Evolutionary conservation across 1,140 invertebrate genomes (phyloP).

Genomic region (Delia radicum): DNA sequence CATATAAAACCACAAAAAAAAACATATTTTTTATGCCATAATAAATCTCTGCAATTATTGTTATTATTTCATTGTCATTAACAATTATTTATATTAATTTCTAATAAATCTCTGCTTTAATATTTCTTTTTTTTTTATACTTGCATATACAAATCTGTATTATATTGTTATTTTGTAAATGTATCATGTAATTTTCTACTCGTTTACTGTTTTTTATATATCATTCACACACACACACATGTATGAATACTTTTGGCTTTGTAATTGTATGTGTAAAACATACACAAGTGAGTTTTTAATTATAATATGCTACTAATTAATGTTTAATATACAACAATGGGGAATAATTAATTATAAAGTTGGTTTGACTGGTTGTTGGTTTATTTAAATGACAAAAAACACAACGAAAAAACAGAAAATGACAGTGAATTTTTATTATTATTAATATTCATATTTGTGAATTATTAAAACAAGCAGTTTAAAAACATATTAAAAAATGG

Average conservation of each 20-base stretch:
- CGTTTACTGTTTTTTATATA: no score
- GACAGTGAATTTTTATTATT: no score
- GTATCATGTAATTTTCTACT: neutral
- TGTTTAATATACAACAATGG: slow-evolving; percentile 13
- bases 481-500: no score
- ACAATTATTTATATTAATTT: neutral
- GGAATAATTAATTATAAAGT: slow-evolving; percentile 14
- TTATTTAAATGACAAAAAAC: no score
- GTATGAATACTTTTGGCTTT: neutral
- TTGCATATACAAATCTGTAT: no score
- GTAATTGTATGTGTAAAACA: neutral
- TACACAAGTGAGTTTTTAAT: slow-evolving; percentile 25
- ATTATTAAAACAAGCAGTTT: neutral
- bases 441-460: no score
- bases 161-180: neutral
- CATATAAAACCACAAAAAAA: no score
- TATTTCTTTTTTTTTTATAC: neutral
- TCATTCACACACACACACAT: neutral
- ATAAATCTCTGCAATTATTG: neutral
- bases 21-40: no score
- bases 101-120: neutral
- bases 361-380: no score
- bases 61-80: neutral
- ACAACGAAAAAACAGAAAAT: no score
- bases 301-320: slow-evolving; percentile 19